Evolutionary conservation across 1,140 invertebrate genomes (phyloP).

Genomic region (Chironomus tepperi): DNA sequence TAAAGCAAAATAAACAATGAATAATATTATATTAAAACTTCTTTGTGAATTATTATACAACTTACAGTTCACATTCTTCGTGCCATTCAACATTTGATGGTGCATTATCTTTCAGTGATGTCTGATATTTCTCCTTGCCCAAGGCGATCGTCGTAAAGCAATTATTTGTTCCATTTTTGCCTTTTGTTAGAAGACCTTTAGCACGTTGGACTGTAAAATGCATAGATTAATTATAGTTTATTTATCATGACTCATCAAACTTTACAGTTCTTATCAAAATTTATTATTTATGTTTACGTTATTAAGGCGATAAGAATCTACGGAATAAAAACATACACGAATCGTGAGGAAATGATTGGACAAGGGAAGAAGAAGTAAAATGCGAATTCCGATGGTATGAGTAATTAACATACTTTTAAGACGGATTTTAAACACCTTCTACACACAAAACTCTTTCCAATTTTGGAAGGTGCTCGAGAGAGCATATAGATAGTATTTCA

Average conservation of each 20-base stretch:
- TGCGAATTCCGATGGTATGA: neutral
- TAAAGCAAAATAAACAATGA: slow-evolving; percentile 8
- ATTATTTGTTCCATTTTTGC: slow-evolving; percentile 87
- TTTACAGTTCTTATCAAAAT: slow-evolving; percentile 26
- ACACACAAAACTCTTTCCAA: neutral
- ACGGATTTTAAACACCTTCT: slow-evolving; percentile 11
- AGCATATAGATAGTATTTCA: no score
- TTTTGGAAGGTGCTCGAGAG: no score
- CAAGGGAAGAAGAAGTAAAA: neutral
- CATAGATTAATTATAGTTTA: slow-evolving; percentile 34
- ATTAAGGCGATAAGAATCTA: slow-evolving; percentile 20
- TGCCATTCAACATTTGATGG: slow-evolving; percentile 78
- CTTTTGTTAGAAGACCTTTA: slow-evolving; percentile 64
- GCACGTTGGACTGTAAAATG: slow-evolving; percentile 60
- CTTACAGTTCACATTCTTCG: slow-evolving; percentile 90
- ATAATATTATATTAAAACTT: no score
- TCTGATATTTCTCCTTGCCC: slow-evolving; percentile 93
- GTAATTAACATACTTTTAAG: slow-evolving; percentile 19
- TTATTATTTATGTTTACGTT: neutral
- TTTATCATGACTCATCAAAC: slow-evolving; percentile 26
- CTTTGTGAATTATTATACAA: neutral
- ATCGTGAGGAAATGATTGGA: no score
- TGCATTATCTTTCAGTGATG: slow-evolving; percentile 86
- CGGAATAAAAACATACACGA: no score
- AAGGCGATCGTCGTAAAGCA: slow-evolving; percentile 90